These are phyloP conservation scores for Circaetus gallicus DNA, from an alignment of 2,113 vertebrate genomes.

Conservation along the genomic window DNA sequence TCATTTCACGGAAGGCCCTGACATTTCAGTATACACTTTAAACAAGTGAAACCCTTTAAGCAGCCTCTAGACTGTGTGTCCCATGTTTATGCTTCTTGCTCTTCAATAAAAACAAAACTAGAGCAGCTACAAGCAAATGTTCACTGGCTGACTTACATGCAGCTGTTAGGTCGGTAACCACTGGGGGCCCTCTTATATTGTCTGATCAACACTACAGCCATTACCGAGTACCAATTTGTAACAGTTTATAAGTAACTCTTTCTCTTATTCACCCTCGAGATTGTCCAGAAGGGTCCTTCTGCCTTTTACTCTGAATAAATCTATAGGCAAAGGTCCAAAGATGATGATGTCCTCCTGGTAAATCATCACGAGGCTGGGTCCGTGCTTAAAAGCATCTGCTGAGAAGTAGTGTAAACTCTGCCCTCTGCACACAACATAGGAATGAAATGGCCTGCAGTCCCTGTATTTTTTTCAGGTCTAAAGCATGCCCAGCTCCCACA, in stretches of 20 bases:
- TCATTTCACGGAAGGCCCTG: not conserved
- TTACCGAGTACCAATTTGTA: conserved; percentile 71
- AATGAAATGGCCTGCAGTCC: conserved; percentile 59
- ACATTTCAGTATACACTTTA: conserved; percentile 50
- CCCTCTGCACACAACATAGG: conserved; percentile 19
- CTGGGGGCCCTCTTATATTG: conserved; percentile 59
- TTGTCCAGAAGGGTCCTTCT: conserved; percentile 66
- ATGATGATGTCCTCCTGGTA: conserved; percentile 33
- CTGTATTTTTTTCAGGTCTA: conserved; percentile 15
- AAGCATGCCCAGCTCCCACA: not conserved
- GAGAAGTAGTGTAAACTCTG: conserved; percentile 46
- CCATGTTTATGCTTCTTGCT: conserved; percentile 68
- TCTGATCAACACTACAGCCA: conserved; percentile 72
- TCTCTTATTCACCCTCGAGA: conserved; percentile 42
- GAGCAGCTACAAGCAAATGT: conserved; percentile 69
- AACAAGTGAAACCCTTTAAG: conserved; percentile 59
- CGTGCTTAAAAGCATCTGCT: conserved; percentile 35
- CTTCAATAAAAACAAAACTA: conserved; percentile 69
- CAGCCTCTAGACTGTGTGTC: conserved; percentile 42
- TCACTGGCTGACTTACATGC: conserved; percentile 66
- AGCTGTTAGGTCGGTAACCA: conserved; percentile 69
- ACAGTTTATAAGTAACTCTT: conserved; percentile 69
- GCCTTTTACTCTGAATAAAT: conserved; percentile 59
- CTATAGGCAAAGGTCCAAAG: conserved; percentile 66
- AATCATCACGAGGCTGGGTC: conserved; percentile 4